Evolutionary conservation across 2,113 vertebrate genomes (phyloP), one percentile per base, ranked within the genome.

Genomic region (Halichoerus grypus): DNA sequence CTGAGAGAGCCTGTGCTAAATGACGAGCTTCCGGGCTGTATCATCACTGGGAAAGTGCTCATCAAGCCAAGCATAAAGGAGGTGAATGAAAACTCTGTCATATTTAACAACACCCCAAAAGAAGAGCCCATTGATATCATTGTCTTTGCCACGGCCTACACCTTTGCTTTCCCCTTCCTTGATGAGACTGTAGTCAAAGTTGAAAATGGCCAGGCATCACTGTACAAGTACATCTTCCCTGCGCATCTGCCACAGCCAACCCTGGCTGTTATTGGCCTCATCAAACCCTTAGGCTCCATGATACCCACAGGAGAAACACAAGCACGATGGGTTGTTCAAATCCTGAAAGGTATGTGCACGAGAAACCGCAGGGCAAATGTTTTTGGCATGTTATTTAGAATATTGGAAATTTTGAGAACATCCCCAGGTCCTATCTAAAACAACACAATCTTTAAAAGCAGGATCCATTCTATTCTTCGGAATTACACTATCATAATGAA

Each of bases 121-220:
- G 99, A 99, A 98, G 99, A 99, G 51, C 98, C 99, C 57, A 87
- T 99, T 0, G 99, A 99, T 49, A 94, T 98, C 0, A 97, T 99
- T 0, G 95, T 99, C 65, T 99, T 99, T 96, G 99, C 99, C 98
- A 99, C 99, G 0, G 99, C 99, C 71, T 99, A 99, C 88, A 94
- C 84, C 0, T 15, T 97, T 87, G 98, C 80, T 24, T 99, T 99
- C 71, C 98, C 99, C 0, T 99, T 99, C 95, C 98, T 99, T 33
- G 99, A 99, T 6, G 96, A 98, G 33, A 95, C 98, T 0, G 7
- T 99, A 0, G 7, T 99, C 85, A 98, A 98, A 16, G 98, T 99
- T 39, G 98, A 99, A 90, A 96, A 98, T 1, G 98, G 98, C 53
- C 98, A 99, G 0, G 63, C 99, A 0, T 98, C 97, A 0, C 98